A percentile compares a stretch with the other conserved stretches of the same genome.
phyloP scores from a whole-genome alignment of 1,140 invertebrate genomes.

The Drosophila kohkoa region DNA sequence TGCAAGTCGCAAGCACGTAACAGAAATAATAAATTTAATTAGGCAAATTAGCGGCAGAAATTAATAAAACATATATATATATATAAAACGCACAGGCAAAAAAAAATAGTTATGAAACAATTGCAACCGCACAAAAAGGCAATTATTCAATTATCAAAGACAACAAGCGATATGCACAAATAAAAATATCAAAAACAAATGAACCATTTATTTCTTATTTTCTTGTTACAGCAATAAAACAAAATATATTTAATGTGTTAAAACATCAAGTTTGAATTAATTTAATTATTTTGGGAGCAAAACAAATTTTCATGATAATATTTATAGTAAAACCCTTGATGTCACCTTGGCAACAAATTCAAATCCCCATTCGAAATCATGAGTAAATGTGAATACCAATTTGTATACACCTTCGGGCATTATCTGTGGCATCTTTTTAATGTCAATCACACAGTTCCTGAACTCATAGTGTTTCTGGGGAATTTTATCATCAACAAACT shows the following conservation, averaged over 20 bases:
- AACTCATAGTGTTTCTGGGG: neutral
- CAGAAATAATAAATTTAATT: constrained; percentile 77
- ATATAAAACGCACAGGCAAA: constrained; percentile 7
- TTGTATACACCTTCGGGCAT: constrained; percentile 7
- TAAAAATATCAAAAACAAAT: constrained; percentile 1
- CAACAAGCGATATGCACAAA: neutral
- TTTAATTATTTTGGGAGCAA: neutral
- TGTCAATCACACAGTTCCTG: neutral
- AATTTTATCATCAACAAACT: neutral
- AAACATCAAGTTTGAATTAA: too few relatives aligned
- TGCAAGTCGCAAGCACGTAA: constrained; percentile 61
- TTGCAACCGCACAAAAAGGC: constrained; percentile 26
- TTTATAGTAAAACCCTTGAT: neutral
- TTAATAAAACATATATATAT: constrained; percentile 53
- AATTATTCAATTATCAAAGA: constrained; percentile 71
- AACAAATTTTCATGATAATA: too few relatives aligned
- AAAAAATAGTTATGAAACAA: constrained; percentile 27
- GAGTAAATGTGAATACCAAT: neutral
- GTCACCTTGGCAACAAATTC: neutral
- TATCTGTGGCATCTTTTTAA: neutral
- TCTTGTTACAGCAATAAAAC: neutral
- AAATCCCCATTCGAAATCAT: neutral
- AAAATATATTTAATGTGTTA: too few relatives aligned
- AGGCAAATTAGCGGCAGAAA: constrained; percentile 67
- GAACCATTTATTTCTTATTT: neutral